Evolutionary conservation across 2,797 vertebrate species (phyloP), one percentile per base, ranked within the genome.

Genomic region (Melanotaenia boesemani): DNA sequence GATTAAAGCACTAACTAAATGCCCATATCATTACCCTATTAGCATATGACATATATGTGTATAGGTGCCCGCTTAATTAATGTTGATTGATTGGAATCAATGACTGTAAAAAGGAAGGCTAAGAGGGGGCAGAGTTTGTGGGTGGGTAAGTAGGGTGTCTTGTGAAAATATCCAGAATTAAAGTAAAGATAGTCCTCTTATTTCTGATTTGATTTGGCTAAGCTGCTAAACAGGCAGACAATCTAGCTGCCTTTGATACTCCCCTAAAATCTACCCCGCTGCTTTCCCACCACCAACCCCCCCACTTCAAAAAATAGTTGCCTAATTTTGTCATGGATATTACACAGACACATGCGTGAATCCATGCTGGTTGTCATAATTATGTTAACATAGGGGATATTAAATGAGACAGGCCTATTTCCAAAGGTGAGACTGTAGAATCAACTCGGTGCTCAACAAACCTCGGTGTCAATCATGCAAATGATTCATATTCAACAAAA

Each of bases 401-500:
- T 92, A 93, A 92, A 94, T 86, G 88, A 92, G 92, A 93, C 93
- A 92, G 89, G 92, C 91, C 91, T 85, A 81, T 93, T 90, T 93
- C 91, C 88, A 92, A 94, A 94, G 93, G 93, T 94, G 93, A 94
- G 86, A 66, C 80, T 74, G 89, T 87, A 71, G 88, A 92, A 87
- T 91, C 88, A 85, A 91, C 90, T 86, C 84, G 32, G 82, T 75
- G 83, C 90, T 94, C 90, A 88, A 92, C 92, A 91, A 94, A 90
- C 90, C 91, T 82, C 70, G 37, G 76, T 90, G 93, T 94, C 94
- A 94, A 93, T 94, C 93, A 94, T 4, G 67, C 81, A 0, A 56
- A 85, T 70, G 81, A 89, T 94, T 94, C 92, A 90, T 90, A 93
- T 94, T 93, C 91, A 91, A 85, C 90, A 77, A 90, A 93, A 95